Evolutionary conservation across 2,888 invertebrate species (phyloP).

Genomic region (Chymomyza procnemis): DNA sequence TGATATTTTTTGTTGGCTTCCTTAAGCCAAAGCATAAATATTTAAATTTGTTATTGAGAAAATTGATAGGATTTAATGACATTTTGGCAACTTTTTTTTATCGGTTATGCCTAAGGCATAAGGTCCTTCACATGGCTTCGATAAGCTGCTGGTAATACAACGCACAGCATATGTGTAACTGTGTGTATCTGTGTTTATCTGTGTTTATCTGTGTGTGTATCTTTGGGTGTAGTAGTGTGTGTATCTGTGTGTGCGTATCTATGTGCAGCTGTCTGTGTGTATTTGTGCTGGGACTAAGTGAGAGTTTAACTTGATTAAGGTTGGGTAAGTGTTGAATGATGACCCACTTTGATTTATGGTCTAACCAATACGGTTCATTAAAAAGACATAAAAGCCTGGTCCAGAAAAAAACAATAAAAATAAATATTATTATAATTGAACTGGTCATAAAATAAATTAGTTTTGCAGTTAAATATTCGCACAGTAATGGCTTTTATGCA

Average conservation of each 20-base stretch:
- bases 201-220: conserved; percentile 8
- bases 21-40: conserved; percentile 61
- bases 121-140: not conserved
- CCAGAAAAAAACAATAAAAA: not conserved
- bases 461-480: not conserved
- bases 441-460: conserved; percentile 1
- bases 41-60: conserved; percentile 62
- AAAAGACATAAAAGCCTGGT: conserved; percentile 42
- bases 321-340: conserved; percentile 50
- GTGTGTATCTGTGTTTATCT: conserved; percentile 15
- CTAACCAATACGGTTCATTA: conserved; percentile 45
- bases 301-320: not conserved
- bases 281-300: not conserved
- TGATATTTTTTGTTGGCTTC: conserved; percentile 18
- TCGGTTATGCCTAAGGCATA: not conserved
- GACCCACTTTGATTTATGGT: conserved; percentile 52
- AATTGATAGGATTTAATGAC: conserved; percentile 72
- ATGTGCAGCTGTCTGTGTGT: not conserved
- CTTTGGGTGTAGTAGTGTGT: too few species aligned
- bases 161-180: not conserved
- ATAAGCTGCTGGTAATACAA: not conserved
- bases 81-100: conserved; percentile 39
- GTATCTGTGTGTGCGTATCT: conserved; percentile 11
- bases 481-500: not conserved
- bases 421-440: conserved; percentile 35